A percentile compares a stretch with the other conserved stretches of the same genome.
phyloP scores from a whole-genome alignment of 2,888 invertebrate genomes.

The Xestoiulus laeticollis region DNA sequence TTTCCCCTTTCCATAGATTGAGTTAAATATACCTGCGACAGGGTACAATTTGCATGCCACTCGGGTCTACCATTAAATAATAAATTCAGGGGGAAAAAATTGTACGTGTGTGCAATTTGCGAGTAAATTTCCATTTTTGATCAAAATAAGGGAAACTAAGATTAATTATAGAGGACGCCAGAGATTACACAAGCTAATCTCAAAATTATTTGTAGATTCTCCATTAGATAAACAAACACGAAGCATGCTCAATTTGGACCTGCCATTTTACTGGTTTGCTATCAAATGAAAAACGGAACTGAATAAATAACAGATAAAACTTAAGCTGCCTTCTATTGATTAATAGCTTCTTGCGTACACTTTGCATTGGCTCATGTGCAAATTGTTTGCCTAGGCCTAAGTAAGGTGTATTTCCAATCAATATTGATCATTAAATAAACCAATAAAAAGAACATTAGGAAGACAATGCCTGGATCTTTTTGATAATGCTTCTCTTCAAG shows the following conservation, averaged over 20 bases:
- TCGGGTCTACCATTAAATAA: not conserved
- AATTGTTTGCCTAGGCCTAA: not conserved
- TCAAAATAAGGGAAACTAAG: constrained; percentile 13
- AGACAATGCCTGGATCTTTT: not conserved
- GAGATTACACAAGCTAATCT: not conserved
- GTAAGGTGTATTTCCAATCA: constrained; percentile 28
- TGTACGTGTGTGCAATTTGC: not conserved
- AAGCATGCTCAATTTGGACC: not conserved
- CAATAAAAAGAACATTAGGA: constrained; percentile 2
- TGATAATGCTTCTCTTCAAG: not conserved
- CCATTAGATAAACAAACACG: not conserved
- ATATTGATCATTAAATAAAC: constrained; percentile 34
- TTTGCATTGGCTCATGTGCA: not conserved
- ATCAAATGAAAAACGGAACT: constrained; percentile 8
- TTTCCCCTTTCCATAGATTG: not conserved
- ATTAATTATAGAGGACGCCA: constrained; percentile 31
- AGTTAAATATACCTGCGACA: constrained; percentile 4
- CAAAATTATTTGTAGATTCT: not conserved
- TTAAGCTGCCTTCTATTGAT: constrained; percentile 16
- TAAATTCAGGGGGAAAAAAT: not conserved
- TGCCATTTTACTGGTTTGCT: constrained; percentile 4
- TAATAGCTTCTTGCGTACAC: constrained; percentile 2
- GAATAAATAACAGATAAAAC: constrained; percentile 6
- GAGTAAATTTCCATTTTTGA: not conserved
- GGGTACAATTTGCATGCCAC: not conserved